These are phyloP conservation scores for Neuroscelio doddi DNA, from an alignment of 2,888 invertebrate species.

Conservation along the genomic window DNA sequence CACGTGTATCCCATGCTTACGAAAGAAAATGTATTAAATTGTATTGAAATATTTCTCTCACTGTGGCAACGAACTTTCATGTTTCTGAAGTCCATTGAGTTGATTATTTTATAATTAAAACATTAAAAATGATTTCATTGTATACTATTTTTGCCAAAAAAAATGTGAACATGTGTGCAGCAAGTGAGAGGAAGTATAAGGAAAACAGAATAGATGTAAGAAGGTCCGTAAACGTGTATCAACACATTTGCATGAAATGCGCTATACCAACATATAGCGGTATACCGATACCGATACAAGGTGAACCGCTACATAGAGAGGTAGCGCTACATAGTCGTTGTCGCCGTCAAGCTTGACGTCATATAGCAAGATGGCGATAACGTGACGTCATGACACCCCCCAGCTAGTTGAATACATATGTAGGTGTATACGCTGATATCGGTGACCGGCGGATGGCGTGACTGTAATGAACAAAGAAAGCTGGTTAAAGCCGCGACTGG, in stretches of 20 bases:
- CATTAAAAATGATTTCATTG: too few species aligned
- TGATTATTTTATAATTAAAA: too few species aligned
- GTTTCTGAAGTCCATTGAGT: too few species aligned
- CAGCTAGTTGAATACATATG: conserved; percentile 26
- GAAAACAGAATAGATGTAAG: too few species aligned
- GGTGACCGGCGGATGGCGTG: conserved; percentile 24
- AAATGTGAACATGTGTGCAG: too few species aligned
- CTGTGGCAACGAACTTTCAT: too few species aligned
- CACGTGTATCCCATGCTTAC: too few species aligned
- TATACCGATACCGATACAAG: conserved; percentile 28
- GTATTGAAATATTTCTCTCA: too few species aligned
- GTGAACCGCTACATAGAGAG: conserved; percentile 29
- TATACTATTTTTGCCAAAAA: too few species aligned
- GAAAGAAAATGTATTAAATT: too few species aligned
- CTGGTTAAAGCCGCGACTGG: background rate
- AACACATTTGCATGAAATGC: conserved; percentile 12
- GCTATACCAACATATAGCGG: conserved; percentile 2
- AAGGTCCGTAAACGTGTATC: conserved; percentile 14
- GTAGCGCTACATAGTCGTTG: conserved; percentile 22
- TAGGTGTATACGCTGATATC: conserved; percentile 15
- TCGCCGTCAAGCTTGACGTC: conserved; percentile 70
- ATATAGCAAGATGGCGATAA: conserved; percentile 73
- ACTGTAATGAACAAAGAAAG: conserved; percentile 4
- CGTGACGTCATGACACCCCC: conserved; percentile 70
- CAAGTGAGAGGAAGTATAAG: too few species aligned